phyloP scores from a whole-genome alignment of 2,888 invertebrate genomes.

The Rhabditoides inermis region DNA sequence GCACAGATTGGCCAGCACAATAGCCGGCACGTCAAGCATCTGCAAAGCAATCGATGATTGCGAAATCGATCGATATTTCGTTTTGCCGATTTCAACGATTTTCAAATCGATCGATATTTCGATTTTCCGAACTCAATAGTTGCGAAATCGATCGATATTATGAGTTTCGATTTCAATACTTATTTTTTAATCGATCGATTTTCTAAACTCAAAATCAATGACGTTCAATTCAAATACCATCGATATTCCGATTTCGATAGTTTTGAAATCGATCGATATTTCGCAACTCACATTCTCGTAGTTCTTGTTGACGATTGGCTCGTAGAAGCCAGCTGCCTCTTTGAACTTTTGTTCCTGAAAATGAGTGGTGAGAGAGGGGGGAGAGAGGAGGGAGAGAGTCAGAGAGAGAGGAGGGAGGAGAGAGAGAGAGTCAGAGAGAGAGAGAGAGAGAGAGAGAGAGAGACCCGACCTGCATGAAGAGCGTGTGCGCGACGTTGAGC shows the following conservation, averaged over 20 bases:
- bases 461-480: conserved; percentile 76
- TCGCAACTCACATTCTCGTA: conserved; percentile 64
- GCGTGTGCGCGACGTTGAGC: conserved; percentile 91
- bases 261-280: not conserved
- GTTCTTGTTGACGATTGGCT: conserved; percentile 88
- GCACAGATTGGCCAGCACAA: conserved; percentile 92
- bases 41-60: conserved; percentile 19
- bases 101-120: not conserved
- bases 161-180: not conserved
- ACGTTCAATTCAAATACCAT: no score
- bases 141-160: not conserved
- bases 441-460: not conserved
- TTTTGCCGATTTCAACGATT: not conserved
- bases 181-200: not conserved
- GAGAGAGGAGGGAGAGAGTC: not conserved
- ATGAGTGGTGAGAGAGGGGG: not conserved
- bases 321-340: conserved; percentile 93
- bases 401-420: not conserved
- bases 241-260: no score
- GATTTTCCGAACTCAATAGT: not conserved
- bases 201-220: not conserved
- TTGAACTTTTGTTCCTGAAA: conserved; percentile 80
- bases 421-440: not conserved
- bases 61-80: not conserved
- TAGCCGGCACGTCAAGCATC: conserved; percentile 84